Evolutionary conservation across 2,797 vertebrate genomes (phyloP).

Genomic region (Eurystomus glaucurus): DNA sequence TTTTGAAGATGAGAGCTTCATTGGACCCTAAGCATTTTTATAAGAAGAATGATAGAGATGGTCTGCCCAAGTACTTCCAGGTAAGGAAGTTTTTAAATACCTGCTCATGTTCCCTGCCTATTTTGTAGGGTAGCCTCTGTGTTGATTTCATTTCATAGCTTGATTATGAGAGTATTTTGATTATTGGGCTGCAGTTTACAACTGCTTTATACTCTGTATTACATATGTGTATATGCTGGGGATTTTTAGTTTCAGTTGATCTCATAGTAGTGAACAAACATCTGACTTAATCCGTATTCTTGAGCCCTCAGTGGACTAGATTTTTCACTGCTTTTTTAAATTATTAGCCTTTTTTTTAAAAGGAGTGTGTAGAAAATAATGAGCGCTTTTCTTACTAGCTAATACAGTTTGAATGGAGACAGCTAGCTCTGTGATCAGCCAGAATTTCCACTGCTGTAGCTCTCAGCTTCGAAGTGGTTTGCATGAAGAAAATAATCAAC

Average conservation of each 20-base stretch:
- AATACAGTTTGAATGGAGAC: not conserved
- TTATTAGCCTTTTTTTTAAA: not conserved
- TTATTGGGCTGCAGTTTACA: not conserved
- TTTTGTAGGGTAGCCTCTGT: not conserved
- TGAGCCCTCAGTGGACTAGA: not conserved
- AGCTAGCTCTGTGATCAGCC: not conserved
- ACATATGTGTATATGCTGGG: not conserved
- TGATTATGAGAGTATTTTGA: not conserved
- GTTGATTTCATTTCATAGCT: not conserved
- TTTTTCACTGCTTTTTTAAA: not conserved
- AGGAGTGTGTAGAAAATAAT: not conserved
- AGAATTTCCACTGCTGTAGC: not conserved
- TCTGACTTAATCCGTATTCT: not conserved
- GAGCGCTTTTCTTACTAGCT: not conserved
- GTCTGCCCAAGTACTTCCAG: slow-evolving; percentile 96
- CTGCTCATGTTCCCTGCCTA: not conserved
- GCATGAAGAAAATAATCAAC: not conserved
- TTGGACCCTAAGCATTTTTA: slow-evolving; percentile 96
- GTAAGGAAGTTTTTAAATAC: slow-evolving; percentile 74
- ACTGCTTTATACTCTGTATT: not conserved
- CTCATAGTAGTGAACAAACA: not conserved
- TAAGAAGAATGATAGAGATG: slow-evolving; percentile 97
- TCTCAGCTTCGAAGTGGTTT: not conserved
- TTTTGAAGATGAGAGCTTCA: slow-evolving; percentile 93
- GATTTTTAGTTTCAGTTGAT: not conserved